Base-by-base conservation (phyloP, 2,113 vertebrate species). In the Zapus hudsonius region DNA sequence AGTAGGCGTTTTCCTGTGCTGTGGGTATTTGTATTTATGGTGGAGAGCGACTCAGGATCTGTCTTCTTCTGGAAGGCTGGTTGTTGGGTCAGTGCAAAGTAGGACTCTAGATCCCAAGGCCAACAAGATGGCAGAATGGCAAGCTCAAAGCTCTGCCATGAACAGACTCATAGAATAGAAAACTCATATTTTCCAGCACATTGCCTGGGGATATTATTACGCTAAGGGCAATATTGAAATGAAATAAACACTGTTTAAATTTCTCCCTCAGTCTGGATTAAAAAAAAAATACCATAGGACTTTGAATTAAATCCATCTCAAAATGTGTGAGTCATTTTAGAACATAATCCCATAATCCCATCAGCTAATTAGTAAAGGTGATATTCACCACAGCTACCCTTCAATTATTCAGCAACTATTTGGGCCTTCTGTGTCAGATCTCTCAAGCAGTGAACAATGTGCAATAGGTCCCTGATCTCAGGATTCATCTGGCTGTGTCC, bases 101-200 rank as follows among this genome's bases (percentile, higher is more conserved):
- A 75, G 19, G 11, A 79, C 75, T 40, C 72, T 47, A 74, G 42
- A 78, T 16, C 64, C 7, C 55, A 12, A 33, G 7, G 27, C 20
- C 36, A 92, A 89, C 10, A 94, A 76, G 16, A 84, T 42, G 74
- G 90, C 42, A 73, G 74, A 33, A 87, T 91, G 38, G 1, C 63
- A 67, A 64, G 52, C 61, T 85, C 84, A 96, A 79, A 91, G 72
- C 59, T 31, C 67, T 55, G 80, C 57, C 47, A 70, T 38, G 64
- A 93, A 84, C 7, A 88, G 75, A 38, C 22, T 78, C 38, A 7
- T 67, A 85, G 52, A 42, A 36, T 82, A 91, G 25, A 84, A 85
- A 76, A 73, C 83, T 85, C 66, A 72, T 44, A 83, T 84, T 95
- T 96, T 92, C 83, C 79, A 96, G 44, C 73, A 61, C 79, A 94